These are phyloP conservation scores for Neoascia interrupta DNA, from an alignment of 2,888 invertebrate genomes.

Conservation along the genomic window DNA sequence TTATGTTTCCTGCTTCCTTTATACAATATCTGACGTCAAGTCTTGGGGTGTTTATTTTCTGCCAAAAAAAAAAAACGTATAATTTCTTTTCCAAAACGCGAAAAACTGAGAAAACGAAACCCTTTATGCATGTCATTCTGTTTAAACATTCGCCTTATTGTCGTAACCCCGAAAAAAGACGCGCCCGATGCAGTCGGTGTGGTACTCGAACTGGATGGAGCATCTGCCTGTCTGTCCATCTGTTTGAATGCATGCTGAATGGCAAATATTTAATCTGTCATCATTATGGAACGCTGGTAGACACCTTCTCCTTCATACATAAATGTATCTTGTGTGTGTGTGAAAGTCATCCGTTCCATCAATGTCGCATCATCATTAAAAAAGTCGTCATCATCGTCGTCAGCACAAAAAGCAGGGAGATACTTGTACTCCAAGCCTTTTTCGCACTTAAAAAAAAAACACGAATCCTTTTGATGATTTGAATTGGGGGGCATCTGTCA, in stretches of 20 bases:
- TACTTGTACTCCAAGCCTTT: slow-evolving; percentile 11
- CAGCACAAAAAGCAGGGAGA: too few species aligned
- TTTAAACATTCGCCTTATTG: slow-evolving; percentile 42
- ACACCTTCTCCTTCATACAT: too few species aligned
- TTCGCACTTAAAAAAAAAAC: slow-evolving; percentile 28
- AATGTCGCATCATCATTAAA: slow-evolving; percentile 44
- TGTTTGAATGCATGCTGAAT: slow-evolving; percentile 25
- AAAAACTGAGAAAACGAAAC: neutral
- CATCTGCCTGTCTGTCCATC: slow-evolving; percentile 30
- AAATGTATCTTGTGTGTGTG: neutral
- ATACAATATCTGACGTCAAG: too few species aligned
- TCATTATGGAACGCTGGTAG: slow-evolving; percentile 43
- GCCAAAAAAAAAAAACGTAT: too few species aligned
- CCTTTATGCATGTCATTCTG: slow-evolving; percentile 21
- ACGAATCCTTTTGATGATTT: slow-evolving; percentile 18
- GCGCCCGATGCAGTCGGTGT: neutral
- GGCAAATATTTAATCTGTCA: slow-evolving; percentile 64
- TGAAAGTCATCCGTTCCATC: slow-evolving; percentile 25
- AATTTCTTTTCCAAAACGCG: neutral
- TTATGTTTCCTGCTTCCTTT: too few species aligned
- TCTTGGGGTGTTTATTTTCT: too few species aligned
- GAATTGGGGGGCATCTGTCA: slow-evolving; percentile 28
- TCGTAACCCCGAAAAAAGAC: slow-evolving; percentile 26
- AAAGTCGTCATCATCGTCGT: neutral
- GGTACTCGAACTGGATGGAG: slow-evolving; percentile 22